Evolutionary conservation across 1,140 invertebrate species (phyloP).

Genomic region (Orussus abietinus): DNA sequence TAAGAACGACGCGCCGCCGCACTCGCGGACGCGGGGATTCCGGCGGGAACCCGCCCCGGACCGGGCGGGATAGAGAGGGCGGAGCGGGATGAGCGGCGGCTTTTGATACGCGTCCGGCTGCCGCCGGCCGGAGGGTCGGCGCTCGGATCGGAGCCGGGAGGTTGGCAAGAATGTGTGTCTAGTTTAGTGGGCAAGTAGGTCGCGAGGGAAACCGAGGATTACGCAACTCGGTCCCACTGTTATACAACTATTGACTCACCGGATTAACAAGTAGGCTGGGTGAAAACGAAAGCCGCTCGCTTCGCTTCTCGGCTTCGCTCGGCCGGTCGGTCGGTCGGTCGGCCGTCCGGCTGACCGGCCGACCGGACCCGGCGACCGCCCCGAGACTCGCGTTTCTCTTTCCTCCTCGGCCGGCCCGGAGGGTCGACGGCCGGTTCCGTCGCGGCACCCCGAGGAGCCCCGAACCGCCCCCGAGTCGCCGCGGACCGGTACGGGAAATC

Average conservation of each 20-base stretch:
- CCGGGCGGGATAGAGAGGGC: background rate
- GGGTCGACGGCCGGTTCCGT: slow-evolving; percentile 6
- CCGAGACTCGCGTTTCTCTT: background rate
- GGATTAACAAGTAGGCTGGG: slow-evolving; percentile 53
- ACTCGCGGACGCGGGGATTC: too few species aligned
- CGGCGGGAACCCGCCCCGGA: too few species aligned
- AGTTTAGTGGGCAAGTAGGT: slow-evolving; percentile 59
- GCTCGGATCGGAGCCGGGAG: too few species aligned
- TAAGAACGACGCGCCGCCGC: too few species aligned
- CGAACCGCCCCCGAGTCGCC: background rate
- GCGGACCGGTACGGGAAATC: too few species aligned
- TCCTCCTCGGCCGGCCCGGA: slow-evolving; percentile 1
- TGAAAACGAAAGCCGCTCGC: slow-evolving; percentile 51
- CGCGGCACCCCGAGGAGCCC: slow-evolving; percentile 16
- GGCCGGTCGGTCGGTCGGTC: slow-evolving; percentile 11
- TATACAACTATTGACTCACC: slow-evolving; percentile 56
- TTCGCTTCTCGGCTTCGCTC: slow-evolving; percentile 20
- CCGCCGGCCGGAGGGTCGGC: slow-evolving; percentile 29
- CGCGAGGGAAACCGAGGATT: slow-evolving; percentile 50
- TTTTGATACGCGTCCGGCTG: background rate
- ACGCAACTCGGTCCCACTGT: slow-evolving; percentile 51
- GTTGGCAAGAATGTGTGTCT: slow-evolving; percentile 59
- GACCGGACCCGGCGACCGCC: too few species aligned
- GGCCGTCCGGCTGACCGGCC: slow-evolving; percentile 9
- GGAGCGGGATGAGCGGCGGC: background rate